phyloP scores from a whole-genome alignment of 2,888 invertebrate genomes.

The Polydesmus complanatus region DNA sequence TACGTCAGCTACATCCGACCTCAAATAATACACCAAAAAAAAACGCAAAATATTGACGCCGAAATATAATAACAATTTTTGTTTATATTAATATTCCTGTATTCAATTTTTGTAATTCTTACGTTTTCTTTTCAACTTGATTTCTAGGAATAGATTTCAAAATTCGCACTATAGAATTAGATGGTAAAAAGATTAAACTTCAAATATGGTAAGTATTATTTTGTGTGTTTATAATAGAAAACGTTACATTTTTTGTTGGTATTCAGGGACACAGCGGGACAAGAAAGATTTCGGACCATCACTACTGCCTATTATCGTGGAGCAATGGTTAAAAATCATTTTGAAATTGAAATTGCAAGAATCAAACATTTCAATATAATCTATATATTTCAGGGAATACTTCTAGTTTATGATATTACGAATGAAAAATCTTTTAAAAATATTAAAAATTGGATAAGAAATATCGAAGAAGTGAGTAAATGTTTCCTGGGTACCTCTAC shows the following conservation, averaged over 20 bases:
- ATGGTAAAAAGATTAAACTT: conserved; percentile 41
- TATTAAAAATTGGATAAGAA: conserved; percentile 97
- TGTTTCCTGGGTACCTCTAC: neutral
- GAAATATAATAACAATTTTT: too few species aligned
- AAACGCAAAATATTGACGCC: too few species aligned
- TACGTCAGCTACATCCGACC: too few species aligned
- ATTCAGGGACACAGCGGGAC: conserved; percentile 93
- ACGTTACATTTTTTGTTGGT: conserved; percentile 3
- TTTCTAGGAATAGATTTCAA: conserved; percentile 48
- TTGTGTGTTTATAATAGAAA: neutral
- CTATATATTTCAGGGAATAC: conserved; percentile 54
- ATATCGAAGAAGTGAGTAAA: conserved; percentile 67
- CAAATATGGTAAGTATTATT: conserved; percentile 36
- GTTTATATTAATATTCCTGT: too few species aligned
- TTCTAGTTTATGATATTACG: conserved; percentile 98
- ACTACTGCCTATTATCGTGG: conserved; percentile 99
- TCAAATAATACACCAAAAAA: too few species aligned
- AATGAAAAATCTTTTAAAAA: conserved; percentile 99
- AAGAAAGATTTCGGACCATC: conserved; percentile 96
- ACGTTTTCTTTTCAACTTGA: conserved; percentile 18
- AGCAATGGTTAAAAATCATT: conserved; percentile 53
- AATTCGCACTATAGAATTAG: conserved; percentile 40
- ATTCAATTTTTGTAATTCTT: conserved; percentile 1
- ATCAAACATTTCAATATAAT: neutral
- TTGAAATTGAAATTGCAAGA: neutral